Conservation (phyloP, 1,140 invertebrate species). For the Lepidurus packardi region DNA sequence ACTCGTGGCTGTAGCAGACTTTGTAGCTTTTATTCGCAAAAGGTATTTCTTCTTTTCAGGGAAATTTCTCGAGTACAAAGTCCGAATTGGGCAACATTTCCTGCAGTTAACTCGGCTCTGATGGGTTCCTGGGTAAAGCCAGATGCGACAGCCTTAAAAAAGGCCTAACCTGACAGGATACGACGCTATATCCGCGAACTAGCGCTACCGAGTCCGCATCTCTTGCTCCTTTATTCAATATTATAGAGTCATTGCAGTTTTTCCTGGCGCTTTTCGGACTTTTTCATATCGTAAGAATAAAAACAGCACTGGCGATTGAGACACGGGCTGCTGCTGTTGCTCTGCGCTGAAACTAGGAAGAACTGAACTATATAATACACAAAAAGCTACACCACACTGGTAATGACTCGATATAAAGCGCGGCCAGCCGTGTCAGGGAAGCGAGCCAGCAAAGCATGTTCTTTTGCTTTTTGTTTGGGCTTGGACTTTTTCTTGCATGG, state of each 20-base stretch:
- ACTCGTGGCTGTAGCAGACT: neutral
- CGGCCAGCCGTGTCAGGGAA: neutral
- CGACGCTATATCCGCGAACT: neutral
- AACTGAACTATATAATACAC: neutral
- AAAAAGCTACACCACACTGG: conserved; percentile 1
- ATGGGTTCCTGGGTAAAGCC: neutral
- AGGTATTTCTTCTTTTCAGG: neutral
- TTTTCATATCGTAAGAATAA: conserved; percentile 11
- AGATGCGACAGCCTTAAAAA: conserved; percentile 15
- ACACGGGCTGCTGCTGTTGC: neutral
- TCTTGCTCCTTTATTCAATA: neutral
- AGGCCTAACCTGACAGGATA: conserved; percentile 21
- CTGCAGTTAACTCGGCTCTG: neutral
- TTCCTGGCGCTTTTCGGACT: neutral
- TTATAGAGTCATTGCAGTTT: conserved; percentile 1
- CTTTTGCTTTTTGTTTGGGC: neutral
- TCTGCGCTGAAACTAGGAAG: neutral
- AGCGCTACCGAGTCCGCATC: neutral
- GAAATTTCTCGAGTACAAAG: neutral
- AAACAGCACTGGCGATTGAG: neutral
- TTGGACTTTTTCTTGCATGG: neutral
- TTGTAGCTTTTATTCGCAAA: neutral
- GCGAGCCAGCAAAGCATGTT: neutral
- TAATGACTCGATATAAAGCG: conserved; percentile 12
- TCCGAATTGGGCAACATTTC: neutral